Evolutionary conservation across 2,888 invertebrate genomes (phyloP).

Genomic region (Pterostichus madidus): DNA sequence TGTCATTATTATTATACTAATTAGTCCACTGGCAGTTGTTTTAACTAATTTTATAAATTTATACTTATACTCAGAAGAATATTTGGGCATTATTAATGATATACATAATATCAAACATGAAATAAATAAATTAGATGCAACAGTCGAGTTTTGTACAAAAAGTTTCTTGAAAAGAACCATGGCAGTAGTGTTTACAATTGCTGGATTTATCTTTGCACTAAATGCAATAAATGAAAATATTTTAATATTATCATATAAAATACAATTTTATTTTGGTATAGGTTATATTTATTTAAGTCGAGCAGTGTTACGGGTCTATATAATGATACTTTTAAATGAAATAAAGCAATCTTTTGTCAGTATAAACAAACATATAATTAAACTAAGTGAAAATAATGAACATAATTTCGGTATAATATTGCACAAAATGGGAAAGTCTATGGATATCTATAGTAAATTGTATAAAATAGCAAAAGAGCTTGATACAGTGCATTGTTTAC

Average conservation of each 20-base stretch:
- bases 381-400: not conserved
- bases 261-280: not conserved
- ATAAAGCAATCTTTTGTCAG: not conserved
- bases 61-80: not conserved
- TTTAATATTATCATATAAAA: too few species aligned
- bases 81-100: not conserved
- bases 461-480: not conserved
- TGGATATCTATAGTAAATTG: not conserved
- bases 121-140: not conserved
- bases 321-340: not conserved
- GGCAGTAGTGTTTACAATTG: not conserved
- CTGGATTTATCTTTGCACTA: not conserved
- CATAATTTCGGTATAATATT: not conserved
- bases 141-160: not conserved
- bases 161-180: not conserved
- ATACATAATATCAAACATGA: not conserved
- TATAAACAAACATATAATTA: not conserved
- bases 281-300: not conserved
- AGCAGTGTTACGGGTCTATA: not conserved
- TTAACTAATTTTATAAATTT: not conserved
- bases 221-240: too few species aligned
- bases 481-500: not conserved
- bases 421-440: not conserved
- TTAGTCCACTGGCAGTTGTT: not conserved
- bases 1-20: not conserved